Conservation (phyloP, 1,140 invertebrate species). For the Hyphantria cunea region DNA sequence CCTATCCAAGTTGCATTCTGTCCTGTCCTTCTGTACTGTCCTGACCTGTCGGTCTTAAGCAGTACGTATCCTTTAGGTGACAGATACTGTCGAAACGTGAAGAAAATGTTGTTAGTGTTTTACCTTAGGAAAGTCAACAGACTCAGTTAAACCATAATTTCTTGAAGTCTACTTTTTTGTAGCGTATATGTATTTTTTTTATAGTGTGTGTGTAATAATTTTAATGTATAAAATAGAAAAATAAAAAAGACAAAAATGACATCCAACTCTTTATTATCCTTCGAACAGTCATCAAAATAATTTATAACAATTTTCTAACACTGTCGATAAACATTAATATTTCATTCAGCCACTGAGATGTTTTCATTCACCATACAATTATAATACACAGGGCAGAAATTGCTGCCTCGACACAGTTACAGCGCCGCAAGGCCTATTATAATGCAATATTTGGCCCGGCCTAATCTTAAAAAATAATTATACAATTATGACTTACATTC, state of each 20-base stretch:
- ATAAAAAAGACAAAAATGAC: conserved; percentile 69
- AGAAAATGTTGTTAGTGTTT: too few relatives aligned
- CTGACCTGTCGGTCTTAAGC: too few relatives aligned
- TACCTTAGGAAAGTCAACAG: too few relatives aligned
- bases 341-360: conserved; percentile 79
- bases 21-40: too few relatives aligned
- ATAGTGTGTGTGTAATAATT: too few relatives aligned
- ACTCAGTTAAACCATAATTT: too few relatives aligned
- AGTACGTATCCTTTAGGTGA: too few relatives aligned
- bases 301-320: conserved; percentile 83
- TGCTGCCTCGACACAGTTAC: conserved; percentile 57
- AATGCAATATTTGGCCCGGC: conserved; percentile 80
- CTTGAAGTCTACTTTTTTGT: too few relatives aligned
- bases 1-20: too few relatives aligned
- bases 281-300: conserved; percentile 84
- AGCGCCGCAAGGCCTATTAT: conserved; percentile 68
- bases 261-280: conserved; percentile 83
- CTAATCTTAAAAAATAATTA: conserved; percentile 79
- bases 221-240: conserved; percentile 18
- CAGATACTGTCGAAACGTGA: too few relatives aligned
- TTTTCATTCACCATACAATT: conserved; percentile 60
- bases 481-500: conserved; percentile 74
- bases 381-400: conserved; percentile 69
- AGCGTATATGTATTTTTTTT: too few relatives aligned
- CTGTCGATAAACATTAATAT: conserved; percentile 80